phyloP scores from a whole-genome alignment of 92 coral and sea anemone species.

The Montipora capitata region DNA sequence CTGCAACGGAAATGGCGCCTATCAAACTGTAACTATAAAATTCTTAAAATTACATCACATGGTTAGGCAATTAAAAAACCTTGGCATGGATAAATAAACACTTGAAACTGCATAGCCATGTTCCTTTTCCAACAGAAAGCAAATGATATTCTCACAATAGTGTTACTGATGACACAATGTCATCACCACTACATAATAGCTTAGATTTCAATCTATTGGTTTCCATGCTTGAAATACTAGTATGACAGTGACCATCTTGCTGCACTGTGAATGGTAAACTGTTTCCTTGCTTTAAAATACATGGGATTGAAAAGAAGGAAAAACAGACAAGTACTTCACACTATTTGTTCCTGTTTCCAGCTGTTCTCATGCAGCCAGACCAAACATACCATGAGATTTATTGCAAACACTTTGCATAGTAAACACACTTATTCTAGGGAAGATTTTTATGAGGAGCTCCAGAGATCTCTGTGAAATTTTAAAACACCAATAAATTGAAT shows the following conservation, averaged over 20 bases:
- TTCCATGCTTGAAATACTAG: too few species aligned
- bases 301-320: not conserved
- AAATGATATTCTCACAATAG: too few species aligned
- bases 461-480: not conserved
- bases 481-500: not conserved
- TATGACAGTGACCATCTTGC: too few species aligned
- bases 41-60: not conserved
- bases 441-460: not conserved
- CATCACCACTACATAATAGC: too few species aligned
- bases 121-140: too few species aligned
- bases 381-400: conserved; percentile 25
- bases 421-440: not conserved
- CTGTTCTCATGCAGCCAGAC: not conserved
- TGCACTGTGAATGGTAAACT: not conserved
- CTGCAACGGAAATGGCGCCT: too few species aligned
- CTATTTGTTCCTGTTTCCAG: conserved; percentile 1
- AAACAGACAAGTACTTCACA: conserved; percentile 10
- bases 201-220: too few species aligned
- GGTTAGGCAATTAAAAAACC: not conserved
- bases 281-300: not conserved
- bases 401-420: not conserved
- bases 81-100: too few species aligned
- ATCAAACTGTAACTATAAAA: too few species aligned
- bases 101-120: too few species aligned
- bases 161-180: too few species aligned